Percentiles rank a stretch among this genome's conserved stretches.
phyloP scores from a whole-genome alignment of 2,888 invertebrate species.

The Omphaloscelis lunosa region DNA sequence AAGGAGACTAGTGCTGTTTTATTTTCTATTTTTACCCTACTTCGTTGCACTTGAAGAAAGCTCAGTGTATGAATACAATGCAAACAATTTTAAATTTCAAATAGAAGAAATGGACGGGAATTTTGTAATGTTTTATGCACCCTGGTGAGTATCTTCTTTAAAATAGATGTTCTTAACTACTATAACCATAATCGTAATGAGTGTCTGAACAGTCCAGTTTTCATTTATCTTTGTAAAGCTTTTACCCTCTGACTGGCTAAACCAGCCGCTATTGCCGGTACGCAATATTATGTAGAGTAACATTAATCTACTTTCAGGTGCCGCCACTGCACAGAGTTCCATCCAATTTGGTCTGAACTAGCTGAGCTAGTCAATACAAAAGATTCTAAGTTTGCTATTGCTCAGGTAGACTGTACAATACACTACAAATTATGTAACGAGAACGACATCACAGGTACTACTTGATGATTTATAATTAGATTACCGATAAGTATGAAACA shows the following conservation, averaged over 20 bases:
- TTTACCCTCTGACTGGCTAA: not conserved
- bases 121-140: constrained; percentile 95
- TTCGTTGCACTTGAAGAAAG: constrained; percentile 93
- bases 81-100: constrained; percentile 91
- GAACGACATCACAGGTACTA: constrained; percentile 93
- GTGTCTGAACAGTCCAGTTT: not conserved
- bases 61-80: constrained; percentile 90
- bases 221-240: constrained; percentile 4
- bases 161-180: not conserved
- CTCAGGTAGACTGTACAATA: constrained; percentile 95
- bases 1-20: constrained; percentile 65
- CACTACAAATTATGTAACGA: constrained; percentile 93
- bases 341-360: constrained; percentile 94
- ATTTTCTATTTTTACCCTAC: constrained; percentile 87
- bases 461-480: constrained; percentile 32
- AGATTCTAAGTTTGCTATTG: constrained; percentile 92
- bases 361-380: constrained; percentile 93
- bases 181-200: not conserved
- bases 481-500: not conserved
- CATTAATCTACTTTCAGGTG: constrained; percentile 91
- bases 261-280: constrained; percentile 12
- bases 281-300: not conserved
- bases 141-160: constrained; percentile 92
- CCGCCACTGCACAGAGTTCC: constrained; percentile 94
- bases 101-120: constrained; percentile 92